Evolutionary conservation across 2,888 invertebrate species (phyloP).

Genomic region (Onthophagus sagittarius): DNA sequence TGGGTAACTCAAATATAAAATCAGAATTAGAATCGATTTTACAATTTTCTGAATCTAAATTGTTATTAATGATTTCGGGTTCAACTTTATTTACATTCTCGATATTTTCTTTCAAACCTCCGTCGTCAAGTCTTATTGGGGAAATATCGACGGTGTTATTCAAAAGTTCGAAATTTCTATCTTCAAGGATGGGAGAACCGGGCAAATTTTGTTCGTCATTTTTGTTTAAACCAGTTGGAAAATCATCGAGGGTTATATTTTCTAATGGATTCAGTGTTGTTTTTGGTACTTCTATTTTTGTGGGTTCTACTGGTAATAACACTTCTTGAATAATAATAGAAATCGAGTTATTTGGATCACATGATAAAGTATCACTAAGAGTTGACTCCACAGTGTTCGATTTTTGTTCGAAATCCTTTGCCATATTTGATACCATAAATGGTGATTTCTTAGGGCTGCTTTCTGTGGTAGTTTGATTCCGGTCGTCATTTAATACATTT

Average conservation of each 20-base stretch:
- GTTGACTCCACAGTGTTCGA: background rate
- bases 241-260: constrained; percentile 14
- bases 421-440: no score
- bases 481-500: no score
- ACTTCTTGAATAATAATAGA: background rate
- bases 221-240: constrained; percentile 19
- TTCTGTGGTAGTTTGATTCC: no score
- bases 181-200: constrained; percentile 39
- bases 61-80: constrained; percentile 6
- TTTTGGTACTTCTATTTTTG: background rate
- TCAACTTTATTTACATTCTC: constrained; percentile 15
- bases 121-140: constrained; percentile 47
- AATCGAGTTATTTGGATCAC: constrained; percentile 1
- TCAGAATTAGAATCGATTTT: background rate
- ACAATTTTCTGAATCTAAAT: background rate
- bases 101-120: background rate
- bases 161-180: constrained; percentile 52
- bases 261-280: background rate
- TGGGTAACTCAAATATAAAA: background rate
- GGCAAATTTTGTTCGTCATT: constrained; percentile 29
- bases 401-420: background rate
- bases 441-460: no score
- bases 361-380: background rate
- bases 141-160: constrained; percentile 59
- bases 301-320: background rate